phyloP scores from a whole-genome alignment of 2,888 invertebrate genomes.

The Spisula solida region DNA sequence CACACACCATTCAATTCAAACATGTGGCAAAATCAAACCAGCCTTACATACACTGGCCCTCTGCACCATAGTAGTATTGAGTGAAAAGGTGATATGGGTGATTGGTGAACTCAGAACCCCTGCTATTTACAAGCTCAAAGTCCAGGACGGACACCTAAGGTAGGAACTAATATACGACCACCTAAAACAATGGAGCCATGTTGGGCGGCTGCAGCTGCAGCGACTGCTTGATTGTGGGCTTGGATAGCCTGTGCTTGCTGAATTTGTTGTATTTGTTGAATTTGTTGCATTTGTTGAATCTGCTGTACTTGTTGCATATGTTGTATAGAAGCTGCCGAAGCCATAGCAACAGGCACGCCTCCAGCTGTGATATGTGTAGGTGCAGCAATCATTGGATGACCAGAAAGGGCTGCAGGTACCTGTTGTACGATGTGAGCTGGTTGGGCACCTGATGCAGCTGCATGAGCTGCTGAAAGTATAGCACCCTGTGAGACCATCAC shows the following conservation, averaged over 20 bases:
- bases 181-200: constrained; percentile 80
- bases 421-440: constrained; percentile 74
- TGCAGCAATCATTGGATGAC: constrained; percentile 29
- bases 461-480: constrained; percentile 64
- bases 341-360: constrained; percentile 49
- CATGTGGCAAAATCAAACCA: not conserved
- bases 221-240: constrained; percentile 63
- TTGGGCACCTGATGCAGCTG: constrained; percentile 71
- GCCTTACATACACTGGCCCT: not conserved
- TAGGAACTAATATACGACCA: constrained; percentile 78
- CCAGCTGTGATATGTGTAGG: constrained; percentile 54
- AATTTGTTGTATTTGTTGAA: constrained; percentile 62
- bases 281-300: constrained; percentile 67
- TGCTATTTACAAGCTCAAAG: constrained; percentile 49
- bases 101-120: not conserved
- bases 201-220: constrained; percentile 62
- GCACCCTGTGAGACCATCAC: constrained; percentile 77
- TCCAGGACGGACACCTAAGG: constrained; percentile 76
- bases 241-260: constrained; percentile 55
- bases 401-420: constrained; percentile 44
- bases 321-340: constrained; percentile 66
- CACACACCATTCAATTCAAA: not conserved
- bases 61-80: not conserved
- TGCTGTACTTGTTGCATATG: constrained; percentile 64
- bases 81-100: constrained; percentile 10